Percentiles rank a stretch among this genome's conserved stretches.
Conservation (phyloP, 2,113 vertebrate species). For the Manacus vitellinus region DNA sequence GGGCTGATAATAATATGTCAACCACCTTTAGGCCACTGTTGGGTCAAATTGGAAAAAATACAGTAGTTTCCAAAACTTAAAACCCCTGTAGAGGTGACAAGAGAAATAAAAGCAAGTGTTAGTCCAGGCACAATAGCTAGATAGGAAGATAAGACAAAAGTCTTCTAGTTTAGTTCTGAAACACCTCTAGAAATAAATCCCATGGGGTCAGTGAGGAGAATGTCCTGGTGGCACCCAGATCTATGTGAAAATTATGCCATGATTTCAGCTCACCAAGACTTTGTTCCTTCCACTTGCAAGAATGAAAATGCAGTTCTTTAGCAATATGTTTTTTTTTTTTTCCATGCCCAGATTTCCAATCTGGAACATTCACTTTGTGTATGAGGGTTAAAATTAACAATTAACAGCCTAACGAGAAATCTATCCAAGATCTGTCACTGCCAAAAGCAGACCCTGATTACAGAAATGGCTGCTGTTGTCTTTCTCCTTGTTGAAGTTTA, state of each 20-base stretch:
- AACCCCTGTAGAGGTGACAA: neutral
- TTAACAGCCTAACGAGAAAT: neutral
- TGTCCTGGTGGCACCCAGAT: neutral
- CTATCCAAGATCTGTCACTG: neutral
- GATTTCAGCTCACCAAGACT: neutral
- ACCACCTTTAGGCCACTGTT: neutral
- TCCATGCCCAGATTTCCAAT: neutral
- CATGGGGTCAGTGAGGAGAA: neutral
- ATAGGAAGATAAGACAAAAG: neutral
- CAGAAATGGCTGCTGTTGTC: neutral
- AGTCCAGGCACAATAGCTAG: neutral
- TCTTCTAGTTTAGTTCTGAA: neutral
- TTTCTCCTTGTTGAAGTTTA: neutral
- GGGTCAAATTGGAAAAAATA: neutral
- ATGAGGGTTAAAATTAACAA: neutral
- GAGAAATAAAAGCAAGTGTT: neutral
- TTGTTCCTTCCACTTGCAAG: neutral
- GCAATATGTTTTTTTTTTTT: neutral
- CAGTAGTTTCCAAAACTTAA: neutral
- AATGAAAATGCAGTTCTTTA: neutral
- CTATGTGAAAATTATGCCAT: rapidly evolving
- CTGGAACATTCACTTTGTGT: neutral
- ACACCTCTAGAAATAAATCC: neutral
- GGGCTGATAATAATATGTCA: neutral
- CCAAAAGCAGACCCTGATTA: neutral